Evolutionary conservation across 2,888 invertebrate genomes (phyloP), one percentile per base, ranked within the genome.

Genomic region (Cryptocephalus moraei): DNA sequence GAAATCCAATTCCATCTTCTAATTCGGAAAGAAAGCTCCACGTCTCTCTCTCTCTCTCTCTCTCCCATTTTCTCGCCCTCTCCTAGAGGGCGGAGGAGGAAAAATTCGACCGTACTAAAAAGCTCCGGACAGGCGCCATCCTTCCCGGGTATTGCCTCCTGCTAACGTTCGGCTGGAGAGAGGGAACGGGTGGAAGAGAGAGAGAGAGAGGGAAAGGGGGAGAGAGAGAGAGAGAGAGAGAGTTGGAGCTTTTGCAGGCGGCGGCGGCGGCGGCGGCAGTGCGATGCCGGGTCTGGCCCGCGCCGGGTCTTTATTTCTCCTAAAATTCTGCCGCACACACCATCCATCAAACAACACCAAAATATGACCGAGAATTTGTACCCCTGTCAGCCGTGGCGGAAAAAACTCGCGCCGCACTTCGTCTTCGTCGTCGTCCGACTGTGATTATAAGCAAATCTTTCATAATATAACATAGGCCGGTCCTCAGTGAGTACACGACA

Each of bases 51-150:
- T 36, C 34, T n/a, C 9, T 34, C n/a, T n/a, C n/a, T 34, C 9
- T 34, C 34, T n/a, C 34, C 34, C 34, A 9, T 34, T 34, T 12
- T 12, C 36, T 12, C 36, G n/a, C 12, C 12, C 36, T 36, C 12
- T 36, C 36, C 12, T 34, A 9, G 34, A n/a, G 34, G n/a, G 36
- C 6, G 12, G 36, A 6, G 12, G 36, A 36, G 12, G 12, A 36
- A 36, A 36, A 36, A 11, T n/a, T 36, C n/a, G 36, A n/a, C 36
- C 12, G 12, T 36, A 36, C 36, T 36, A 36, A 13, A 47, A 46
- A 42, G 67, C 68, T 71, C 68, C 70, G 74, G 74, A 73, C 72
- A 70, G 70, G 69, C 68, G 73, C 70, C 71, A 69, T 73, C 70
- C 71, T 36, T 36, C 47, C 44, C 22, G 49, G 43, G 36, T 12